Conservation (phyloP, 2,113 vertebrate genomes). For the Triplophysa siluroides region DNA sequence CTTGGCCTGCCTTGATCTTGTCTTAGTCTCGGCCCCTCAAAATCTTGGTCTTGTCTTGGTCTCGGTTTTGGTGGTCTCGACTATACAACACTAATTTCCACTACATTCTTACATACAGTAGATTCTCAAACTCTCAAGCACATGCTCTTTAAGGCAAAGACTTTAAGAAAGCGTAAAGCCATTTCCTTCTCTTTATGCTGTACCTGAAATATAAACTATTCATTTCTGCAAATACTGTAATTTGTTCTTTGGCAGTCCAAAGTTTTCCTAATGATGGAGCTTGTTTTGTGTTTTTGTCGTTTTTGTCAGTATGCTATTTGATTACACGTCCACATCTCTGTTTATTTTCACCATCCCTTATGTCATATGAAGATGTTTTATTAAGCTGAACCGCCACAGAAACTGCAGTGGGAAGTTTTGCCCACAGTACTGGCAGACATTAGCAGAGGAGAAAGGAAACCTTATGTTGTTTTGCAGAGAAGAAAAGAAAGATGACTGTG, state of each 20-base stretch:
- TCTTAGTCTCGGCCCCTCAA: no score
- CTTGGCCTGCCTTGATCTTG: no score
- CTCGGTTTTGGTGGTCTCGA: background rate
- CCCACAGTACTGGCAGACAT: constrained; percentile 66
- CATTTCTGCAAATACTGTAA: background rate
- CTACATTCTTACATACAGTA: constrained; percentile 63
- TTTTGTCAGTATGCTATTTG: background rate
- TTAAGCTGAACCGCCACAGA: background rate
- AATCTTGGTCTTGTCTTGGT: no score
- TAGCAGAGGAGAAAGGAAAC: constrained; percentile 59
- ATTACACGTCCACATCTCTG: background rate
- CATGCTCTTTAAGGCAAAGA: constrained; percentile 67
- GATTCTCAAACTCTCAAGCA: constrained; percentile 54
- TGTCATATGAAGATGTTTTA: background rate
- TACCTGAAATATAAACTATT: background rate
- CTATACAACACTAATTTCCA: constrained; percentile 49
- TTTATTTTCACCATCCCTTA: background rate
- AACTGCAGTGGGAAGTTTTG: background rate
- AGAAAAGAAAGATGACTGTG: constrained; percentile 29
- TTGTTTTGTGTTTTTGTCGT: background rate
- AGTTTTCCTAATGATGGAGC: background rate
- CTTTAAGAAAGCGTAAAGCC: background rate
- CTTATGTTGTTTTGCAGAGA: constrained; percentile 39
- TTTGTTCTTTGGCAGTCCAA: background rate
- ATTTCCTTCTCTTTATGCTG: background rate